Base-by-base conservation (phyloP, 2,797 vertebrate genomes). In the Clarias laeviceps region DNA sequence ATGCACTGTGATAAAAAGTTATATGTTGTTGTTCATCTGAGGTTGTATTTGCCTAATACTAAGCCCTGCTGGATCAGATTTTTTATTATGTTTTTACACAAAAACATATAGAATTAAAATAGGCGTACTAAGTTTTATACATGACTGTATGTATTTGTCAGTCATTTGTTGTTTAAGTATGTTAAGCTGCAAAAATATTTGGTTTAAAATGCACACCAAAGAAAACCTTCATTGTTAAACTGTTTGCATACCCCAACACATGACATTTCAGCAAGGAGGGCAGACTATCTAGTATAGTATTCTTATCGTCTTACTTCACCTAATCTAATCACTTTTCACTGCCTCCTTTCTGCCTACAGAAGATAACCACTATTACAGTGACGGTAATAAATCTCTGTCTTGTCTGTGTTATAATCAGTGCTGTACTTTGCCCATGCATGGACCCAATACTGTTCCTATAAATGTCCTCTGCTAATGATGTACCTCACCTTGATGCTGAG, bases 321-420 rank as follows among this genome's bases (percentile, higher is more conserved):
- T 54, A 66, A 80, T 80, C 79, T 80, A 80, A 80, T 80, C 79
- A 54, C 95, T 88, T 87, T 93, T 93, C 86, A 95, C 65, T 92
- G 89, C 86, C 90, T 92, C 18, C 94, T 90, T 91, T 95, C 94
- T 95, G 87, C 92, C 96, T 93, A 96, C 98, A 99, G 98, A 98
- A 97, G 97, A 99, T 99, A 94, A 97, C 98, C 91, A 97, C 98
- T 94, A 94, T 99, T 94, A 99, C 98, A 94, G 97, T 99, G 84
- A 98, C 97, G 98, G 98, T 99, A 99, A 99, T 93, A 94, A 90
- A 89, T 88, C 95, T 96, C 94, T 91, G 83, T 91, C 95, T 5
- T 93, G 76, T 95, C 88, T 93, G 77, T 94, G 85, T 86, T 86
- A 88, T 90, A 90, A 50, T 91, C 83, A 89, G 88, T 90, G 82